phyloP scores from a whole-genome alignment of 92 coral and sea anemone species.

The Porites rus region DNA sequence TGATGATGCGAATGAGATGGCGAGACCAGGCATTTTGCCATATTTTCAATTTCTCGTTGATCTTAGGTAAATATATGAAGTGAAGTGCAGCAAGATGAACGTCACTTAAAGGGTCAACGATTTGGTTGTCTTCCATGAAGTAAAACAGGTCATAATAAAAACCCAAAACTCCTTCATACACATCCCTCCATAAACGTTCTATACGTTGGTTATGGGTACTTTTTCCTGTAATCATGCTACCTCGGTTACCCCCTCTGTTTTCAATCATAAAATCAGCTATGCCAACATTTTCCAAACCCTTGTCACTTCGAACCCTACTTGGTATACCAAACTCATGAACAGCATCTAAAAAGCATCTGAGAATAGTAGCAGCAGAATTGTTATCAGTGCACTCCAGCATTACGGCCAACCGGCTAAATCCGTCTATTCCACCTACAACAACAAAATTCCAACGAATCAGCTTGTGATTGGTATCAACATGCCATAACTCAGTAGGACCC shows the following conservation, averaged over 20 bases:
- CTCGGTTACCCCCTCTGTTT: constrained; percentile 48
- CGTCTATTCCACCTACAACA: constrained; percentile 59
- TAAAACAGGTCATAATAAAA: constrained; percentile 46
- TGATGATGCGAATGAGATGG: constrained; percentile 33
- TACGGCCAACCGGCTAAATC: background rate
- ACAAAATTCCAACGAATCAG: constrained; percentile 48
- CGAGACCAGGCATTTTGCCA: constrained; percentile 15
- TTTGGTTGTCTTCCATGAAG: constrained; percentile 53
- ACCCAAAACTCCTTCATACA: background rate
- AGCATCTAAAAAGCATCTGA: constrained; percentile 10
- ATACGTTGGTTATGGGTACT: constrained; percentile 49
- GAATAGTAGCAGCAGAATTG: background rate
- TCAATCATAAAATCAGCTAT: constrained; percentile 45
- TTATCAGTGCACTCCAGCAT: background rate
- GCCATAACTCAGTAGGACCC: constrained; percentile 41
- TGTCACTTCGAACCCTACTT: constrained; percentile 46
- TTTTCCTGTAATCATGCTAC: constrained; percentile 51
- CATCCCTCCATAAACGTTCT: constrained; percentile 63
- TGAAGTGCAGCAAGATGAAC: constrained; percentile 51
- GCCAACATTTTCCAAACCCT: constrained; percentile 55
- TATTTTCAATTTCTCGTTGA: constrained; percentile 12
- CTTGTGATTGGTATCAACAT: constrained; percentile 52
- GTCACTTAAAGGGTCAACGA: constrained; percentile 50
- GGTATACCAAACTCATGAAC: constrained; percentile 19
- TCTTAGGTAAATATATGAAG: constrained; percentile 19